phyloP scores from a whole-genome alignment of 2,888 invertebrate species.

The Rutpela maculata region DNA sequence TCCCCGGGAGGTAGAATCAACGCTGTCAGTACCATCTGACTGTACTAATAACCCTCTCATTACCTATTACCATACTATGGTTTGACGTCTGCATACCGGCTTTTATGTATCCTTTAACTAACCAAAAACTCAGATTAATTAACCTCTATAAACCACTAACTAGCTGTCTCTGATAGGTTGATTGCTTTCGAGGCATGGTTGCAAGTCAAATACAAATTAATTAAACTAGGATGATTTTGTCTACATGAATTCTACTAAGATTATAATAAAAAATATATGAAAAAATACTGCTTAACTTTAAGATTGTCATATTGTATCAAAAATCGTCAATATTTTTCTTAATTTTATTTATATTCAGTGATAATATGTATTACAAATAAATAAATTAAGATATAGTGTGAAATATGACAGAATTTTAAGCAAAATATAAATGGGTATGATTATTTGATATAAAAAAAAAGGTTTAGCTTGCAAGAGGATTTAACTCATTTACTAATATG shows the following conservation, averaged over 20 bases:
- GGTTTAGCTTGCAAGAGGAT: too few relatives aligned
- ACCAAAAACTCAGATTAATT: slow-evolving; percentile 71
- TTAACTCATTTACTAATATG: too few relatives aligned
- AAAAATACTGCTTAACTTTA: background rate
- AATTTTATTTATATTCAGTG: too few relatives aligned
- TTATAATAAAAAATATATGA: background rate
- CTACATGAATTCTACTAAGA: background rate
- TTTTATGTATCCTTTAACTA: slow-evolving; percentile 69
- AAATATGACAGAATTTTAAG: too few relatives aligned
- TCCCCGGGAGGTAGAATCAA: slow-evolving; percentile 63
- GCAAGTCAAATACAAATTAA: slow-evolving; percentile 43
- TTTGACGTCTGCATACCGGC: slow-evolving; percentile 67
- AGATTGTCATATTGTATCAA: background rate
- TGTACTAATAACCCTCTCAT: slow-evolving; percentile 71
- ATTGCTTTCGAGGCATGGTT: slow-evolving; percentile 51
- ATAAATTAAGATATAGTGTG: too few relatives aligned
- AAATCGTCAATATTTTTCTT: too few relatives aligned
- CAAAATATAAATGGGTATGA: too few relatives aligned
- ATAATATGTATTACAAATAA: too few relatives aligned
- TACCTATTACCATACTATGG: slow-evolving; percentile 69
- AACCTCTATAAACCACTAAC: slow-evolving; percentile 69
- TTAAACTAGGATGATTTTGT: slow-evolving; percentile 36
- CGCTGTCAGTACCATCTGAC: slow-evolving; percentile 68
- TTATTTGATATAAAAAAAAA: too few relatives aligned
- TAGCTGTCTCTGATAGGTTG: slow-evolving; percentile 69